Base-by-base conservation (phyloP, 2,797 vertebrate genomes). In the Sternotherus odoratus region DNA sequence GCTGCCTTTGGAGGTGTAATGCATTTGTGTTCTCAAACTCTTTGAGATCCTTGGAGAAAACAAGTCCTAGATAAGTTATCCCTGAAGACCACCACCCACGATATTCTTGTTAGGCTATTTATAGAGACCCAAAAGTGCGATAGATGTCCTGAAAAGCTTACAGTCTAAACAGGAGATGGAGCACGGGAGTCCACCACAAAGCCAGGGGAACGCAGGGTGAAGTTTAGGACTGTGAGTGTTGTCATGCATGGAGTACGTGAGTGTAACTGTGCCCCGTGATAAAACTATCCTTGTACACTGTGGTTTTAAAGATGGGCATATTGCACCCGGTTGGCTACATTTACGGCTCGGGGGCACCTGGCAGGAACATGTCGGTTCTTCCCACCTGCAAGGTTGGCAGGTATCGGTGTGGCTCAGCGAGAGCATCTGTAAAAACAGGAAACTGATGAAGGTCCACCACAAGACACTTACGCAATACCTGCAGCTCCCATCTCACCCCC, bases 11-110 rank as follows among this genome's bases (percentile, higher is more conserved):
- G 89, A 77, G 90, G 91, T 94, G 77, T 86, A 69, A 12, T 12
- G 43, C 12, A 8, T 30, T 28, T 13, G 1, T 28, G 26, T 17
- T 17, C 15, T 30, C 11, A 74, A 16, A 12, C 57, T 43, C 89
- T 92, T 72, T 84, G 87, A 92, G 19, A 96, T 77, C 39, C 43
- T 66, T 93, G 50, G 92, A 48, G 89, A 95, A 93, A 95, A 85
- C 75, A 15, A 63, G 60, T 92, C 95, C 96, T 90, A 84, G 92
- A 78, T 16, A 75, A 60, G n/a, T 91, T 96, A 84, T 69, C 92
- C 85, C 79, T 92, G 50, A 30, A 75, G 72, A 75, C 30, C 8
- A 26, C 11, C 23, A 12, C 21, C 36, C 36, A 43, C 21, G 4
- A 72, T 72, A 16, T 16, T 46, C 26, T 16, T 75, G 23, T 39